Percentiles rank a stretch among this genome's conserved stretches.
These are phyloP conservation scores for Psococerastis gibbosa DNA, from an alignment of 2,888 invertebrate genomes.

Conservation along the genomic window DNA sequence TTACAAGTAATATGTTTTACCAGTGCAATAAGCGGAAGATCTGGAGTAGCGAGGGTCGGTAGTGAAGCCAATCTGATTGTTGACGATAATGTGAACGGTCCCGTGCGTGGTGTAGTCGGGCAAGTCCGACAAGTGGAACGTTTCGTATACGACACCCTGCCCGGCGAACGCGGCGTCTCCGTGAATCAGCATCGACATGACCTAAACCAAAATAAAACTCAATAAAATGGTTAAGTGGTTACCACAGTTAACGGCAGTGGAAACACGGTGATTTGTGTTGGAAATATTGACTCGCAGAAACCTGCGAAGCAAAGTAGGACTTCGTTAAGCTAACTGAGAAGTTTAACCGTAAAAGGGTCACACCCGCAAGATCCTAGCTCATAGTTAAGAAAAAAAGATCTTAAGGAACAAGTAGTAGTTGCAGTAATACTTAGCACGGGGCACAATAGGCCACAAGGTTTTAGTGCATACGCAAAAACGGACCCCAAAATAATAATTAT, in stretches of 20 bases:
- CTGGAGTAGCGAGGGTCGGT: slow-evolving; percentile 75
- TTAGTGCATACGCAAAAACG: no score
- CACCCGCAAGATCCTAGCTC: background rate
- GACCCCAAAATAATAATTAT: no score
- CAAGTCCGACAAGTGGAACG: slow-evolving; percentile 85
- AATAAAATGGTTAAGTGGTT: no score
- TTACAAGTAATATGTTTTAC: no score
- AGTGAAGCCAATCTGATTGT: slow-evolving; percentile 94
- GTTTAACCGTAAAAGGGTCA: background rate
- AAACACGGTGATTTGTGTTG: no score
- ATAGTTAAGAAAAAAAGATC: no score
- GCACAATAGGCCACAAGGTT: no score
- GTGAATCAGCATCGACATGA: slow-evolving; percentile 85
- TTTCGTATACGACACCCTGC: slow-evolving; percentile 91
- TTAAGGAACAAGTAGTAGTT: no score
- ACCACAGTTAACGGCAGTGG: no score
- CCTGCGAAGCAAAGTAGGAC: no score
- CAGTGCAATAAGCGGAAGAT: slow-evolving; percentile 80
- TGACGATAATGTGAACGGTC: slow-evolving; percentile 82
- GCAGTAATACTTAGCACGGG: no score
- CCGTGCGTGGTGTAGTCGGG: slow-evolving; percentile 91
- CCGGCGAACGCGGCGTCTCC: slow-evolving; percentile 93
- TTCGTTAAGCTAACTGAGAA: background rate
- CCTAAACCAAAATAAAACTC: slow-evolving; percentile 36
- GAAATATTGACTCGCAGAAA: no score